Percentiles rank a stretch among this genome's conserved stretches.
Evolutionary conservation across 2,797 vertebrate species (phyloP).

Genomic region (Australoheros facetus): DNA sequence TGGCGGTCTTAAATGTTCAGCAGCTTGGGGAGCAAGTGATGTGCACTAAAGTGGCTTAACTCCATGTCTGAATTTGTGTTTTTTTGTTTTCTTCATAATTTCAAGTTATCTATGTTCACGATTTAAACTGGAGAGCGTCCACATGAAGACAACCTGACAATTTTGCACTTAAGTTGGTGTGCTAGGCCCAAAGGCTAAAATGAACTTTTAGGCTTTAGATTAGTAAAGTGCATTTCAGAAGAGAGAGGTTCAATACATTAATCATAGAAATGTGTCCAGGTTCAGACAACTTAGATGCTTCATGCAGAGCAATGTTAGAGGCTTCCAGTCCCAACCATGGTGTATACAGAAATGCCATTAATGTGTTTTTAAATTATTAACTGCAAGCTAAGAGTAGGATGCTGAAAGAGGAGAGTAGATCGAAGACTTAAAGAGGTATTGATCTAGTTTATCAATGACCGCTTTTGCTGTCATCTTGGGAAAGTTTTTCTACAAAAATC

Average conservation of each 20-base stretch:
- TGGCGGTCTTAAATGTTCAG: background rate
- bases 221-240: background rate
- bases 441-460: background rate
- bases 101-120: background rate
- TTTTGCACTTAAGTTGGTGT: background rate
- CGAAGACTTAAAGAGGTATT: background rate
- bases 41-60: background rate
- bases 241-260: background rate
- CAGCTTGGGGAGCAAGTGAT: background rate
- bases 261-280: background rate
- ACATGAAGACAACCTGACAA: background rate
- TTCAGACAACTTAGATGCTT: slow-evolving; percentile 3
- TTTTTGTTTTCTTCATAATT: no score
- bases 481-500: background rate
- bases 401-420: background rate
- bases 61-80: background rate
- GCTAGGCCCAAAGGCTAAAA: background rate
- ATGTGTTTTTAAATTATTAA: background rate
- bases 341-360: background rate
- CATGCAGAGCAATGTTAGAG: background rate
- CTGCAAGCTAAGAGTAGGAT: background rate
- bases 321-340: background rate
- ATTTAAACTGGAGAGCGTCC: background rate
- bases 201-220: background rate
- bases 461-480: background rate